phyloP scores from a whole-genome alignment of 2,797 vertebrate genomes.

The Selene dorsalis region DNA sequence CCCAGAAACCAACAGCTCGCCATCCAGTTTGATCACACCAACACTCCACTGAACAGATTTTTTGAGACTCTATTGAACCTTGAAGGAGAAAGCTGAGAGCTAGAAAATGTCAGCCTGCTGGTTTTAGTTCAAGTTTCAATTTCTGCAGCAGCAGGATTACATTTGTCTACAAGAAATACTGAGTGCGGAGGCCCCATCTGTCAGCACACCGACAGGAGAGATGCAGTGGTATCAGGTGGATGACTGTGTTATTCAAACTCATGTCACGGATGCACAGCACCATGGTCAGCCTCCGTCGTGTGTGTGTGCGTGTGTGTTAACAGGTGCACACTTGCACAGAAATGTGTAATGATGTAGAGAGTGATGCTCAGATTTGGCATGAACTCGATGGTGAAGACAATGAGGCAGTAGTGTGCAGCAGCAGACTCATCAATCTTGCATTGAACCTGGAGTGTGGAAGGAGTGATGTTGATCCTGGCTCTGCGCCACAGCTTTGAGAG shows the following conservation, averaged over 20 bases:
- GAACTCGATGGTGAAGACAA: conserved; percentile 45
- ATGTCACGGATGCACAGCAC: conserved; percentile 22
- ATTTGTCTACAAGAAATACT: conserved; percentile 26
- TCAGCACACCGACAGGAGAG: conserved; percentile 34
- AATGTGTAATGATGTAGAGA: conserved; percentile 50
- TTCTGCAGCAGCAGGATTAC: conserved; percentile 37
- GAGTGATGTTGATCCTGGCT: conserved; percentile 74
- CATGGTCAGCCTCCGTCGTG: conserved; percentile 28
- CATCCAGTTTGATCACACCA: conserved; percentile 51
- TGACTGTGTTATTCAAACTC: conserved; percentile 42
- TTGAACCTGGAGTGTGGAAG: conserved; percentile 45
- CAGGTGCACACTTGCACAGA: conserved; percentile 49
- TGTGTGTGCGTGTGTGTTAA: conserved; percentile 59
- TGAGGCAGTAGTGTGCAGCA: conserved; percentile 48
- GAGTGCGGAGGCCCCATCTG: conserved; percentile 30
- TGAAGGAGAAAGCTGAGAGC: conserved; percentile 25
- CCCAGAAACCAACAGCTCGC: conserved; percentile 40
- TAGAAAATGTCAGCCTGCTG: conserved; percentile 28
- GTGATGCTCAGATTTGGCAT: conserved; percentile 60
- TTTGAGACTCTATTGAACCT: conserved; percentile 36
- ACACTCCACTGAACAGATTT: conserved; percentile 31
- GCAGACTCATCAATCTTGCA: conserved; percentile 65
- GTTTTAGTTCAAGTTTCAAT: conserved; percentile 54
- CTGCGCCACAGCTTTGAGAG: conserved; percentile 43
- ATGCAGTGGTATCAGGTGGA: conserved; percentile 51